Conservation (phyloP, 2,888 invertebrate genomes). For the Silvanus unidentatus region DNA sequence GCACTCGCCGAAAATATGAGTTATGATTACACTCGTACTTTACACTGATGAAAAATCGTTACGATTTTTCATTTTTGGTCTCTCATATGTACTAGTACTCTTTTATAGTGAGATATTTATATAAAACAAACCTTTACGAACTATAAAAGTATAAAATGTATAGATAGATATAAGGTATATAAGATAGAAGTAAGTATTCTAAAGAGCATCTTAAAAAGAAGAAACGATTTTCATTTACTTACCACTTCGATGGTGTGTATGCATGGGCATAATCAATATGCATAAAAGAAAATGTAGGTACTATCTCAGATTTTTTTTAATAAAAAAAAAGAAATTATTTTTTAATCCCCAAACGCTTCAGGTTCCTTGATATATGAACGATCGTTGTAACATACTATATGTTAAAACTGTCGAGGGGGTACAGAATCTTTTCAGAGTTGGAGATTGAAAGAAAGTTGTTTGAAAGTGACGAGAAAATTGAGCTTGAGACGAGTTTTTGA, state of each 20-base stretch:
- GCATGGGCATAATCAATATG: no score
- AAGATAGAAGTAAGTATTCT: no score
- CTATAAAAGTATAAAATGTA: conserved; percentile 6
- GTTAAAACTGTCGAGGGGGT: conserved; percentile 30
- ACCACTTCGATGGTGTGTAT: no score
- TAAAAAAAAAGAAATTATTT: conserved; percentile 4
- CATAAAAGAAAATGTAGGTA: no score
- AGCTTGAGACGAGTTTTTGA: conserved; percentile 38
- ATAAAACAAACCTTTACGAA: conserved; percentile 33
- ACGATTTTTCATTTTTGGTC: conserved; percentile 39
- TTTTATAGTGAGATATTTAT: conserved; percentile 34
- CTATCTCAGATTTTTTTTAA: neutral
- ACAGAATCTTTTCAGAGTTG: conserved; percentile 33
- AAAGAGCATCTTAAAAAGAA: no score
- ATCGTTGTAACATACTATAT: conserved; percentile 20
- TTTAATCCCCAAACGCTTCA: conserved; percentile 8
- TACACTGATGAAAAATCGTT: conserved; percentile 34
- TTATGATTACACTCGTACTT: conserved; percentile 34
- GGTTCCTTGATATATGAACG: conserved; percentile 14
- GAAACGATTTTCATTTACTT: no score
- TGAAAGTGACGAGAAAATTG: conserved; percentile 38
- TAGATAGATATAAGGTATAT: no score
- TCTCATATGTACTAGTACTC: conserved; percentile 35
- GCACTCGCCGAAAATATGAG: conserved; percentile 39
- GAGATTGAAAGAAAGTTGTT: conserved; percentile 39